Evolutionary conservation across 2,888 invertebrate genomes (phyloP).

Genomic region (Tethea ocularis): DNA sequence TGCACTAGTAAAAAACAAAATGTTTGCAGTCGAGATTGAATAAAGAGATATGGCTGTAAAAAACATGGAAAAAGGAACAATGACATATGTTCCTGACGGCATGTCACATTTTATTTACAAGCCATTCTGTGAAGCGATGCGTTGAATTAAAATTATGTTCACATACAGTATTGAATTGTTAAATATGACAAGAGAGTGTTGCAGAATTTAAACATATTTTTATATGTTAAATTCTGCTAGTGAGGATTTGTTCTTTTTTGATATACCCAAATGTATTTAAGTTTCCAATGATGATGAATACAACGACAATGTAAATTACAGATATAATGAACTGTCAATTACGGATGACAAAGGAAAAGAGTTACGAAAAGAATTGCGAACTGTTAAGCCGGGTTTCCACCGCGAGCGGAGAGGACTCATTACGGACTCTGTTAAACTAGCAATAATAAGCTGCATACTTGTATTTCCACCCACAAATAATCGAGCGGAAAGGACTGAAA

Average conservation of each 20-base stretch:
- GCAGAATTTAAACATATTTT: not conserved
- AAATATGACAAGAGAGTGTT: not conserved
- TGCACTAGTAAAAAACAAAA: conserved; percentile 20
- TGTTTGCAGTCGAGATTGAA: conserved; percentile 26
- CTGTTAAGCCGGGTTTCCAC: too few relatives aligned
- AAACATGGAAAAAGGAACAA: conserved; percentile 17
- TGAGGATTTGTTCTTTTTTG: not conserved
- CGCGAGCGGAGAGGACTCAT: too few relatives aligned
- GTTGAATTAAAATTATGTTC: conserved; percentile 1
- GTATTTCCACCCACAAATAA: too few relatives aligned
- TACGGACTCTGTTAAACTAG: too few relatives aligned
- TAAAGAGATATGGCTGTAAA: conserved; percentile 29
- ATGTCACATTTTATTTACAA: conserved; percentile 5
- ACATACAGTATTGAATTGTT: conserved; percentile 1
- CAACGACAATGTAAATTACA: not conserved
- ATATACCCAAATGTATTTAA: not conserved
- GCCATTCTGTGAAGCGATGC: conserved; percentile 3
- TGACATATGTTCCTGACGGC: conserved; percentile 9
- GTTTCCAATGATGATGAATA: not conserved
- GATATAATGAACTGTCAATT: not conserved
- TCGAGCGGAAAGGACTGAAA: too few relatives aligned
- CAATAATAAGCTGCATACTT: too few relatives aligned
- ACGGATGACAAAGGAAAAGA: not conserved
- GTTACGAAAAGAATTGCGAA: not conserved
- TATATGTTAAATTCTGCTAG: not conserved